Conservation (phyloP, 2,888 invertebrate species). For the Rhamphomyia laevipes region DNA sequence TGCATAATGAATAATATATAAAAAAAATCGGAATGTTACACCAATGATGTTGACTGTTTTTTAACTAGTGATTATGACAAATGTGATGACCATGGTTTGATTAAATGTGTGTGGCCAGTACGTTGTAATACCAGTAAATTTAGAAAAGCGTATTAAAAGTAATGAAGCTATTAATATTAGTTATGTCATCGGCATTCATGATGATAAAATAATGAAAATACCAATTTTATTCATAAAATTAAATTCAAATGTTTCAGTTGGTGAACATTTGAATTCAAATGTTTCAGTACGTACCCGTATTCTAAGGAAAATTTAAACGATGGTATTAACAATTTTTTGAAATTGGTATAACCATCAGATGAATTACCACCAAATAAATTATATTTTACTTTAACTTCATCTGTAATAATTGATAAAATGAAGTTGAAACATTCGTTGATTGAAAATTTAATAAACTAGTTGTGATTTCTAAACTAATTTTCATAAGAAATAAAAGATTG, state of each 20-base stretch:
- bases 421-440: background rate
- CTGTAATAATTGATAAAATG: background rate
- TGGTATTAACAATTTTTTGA: background rate
- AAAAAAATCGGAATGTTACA: background rate
- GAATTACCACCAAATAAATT: background rate
- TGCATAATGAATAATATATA: too few species aligned
- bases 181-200: slow-evolving; percentile 6
- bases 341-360: background rate
- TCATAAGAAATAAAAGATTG: too few species aligned
- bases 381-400: background rate
- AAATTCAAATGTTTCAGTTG: too few species aligned
- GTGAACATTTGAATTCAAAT: too few species aligned
- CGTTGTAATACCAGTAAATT: background rate
- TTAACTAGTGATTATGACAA: slow-evolving; percentile 3
- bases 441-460: too few species aligned
- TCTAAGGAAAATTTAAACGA: background rate
- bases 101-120: background rate
- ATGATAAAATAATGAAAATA: slow-evolving; percentile 2
- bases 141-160: background rate
- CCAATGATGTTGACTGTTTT: background rate
- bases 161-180: background rate
- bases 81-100: slow-evolving; percentile 1
- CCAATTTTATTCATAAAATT: background rate
- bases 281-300: too few species aligned
- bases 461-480: too few species aligned